Percentiles rank a stretch among this genome's conserved stretches.
Conservation (phyloP, 2,888 invertebrate species). For the Thecocarcelia acutangulata region DNA sequence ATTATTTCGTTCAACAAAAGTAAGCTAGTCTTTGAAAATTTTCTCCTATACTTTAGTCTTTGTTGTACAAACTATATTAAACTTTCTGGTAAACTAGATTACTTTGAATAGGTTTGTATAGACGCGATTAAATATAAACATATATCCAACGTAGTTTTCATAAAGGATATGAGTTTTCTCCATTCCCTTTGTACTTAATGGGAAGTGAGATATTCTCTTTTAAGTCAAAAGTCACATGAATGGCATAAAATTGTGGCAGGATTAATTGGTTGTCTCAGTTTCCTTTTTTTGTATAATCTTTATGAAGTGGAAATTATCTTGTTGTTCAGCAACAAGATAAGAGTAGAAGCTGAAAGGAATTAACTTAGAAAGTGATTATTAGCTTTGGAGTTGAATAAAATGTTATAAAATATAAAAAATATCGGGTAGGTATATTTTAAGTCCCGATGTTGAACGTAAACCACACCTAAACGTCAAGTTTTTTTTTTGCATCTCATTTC, state of each 20-base stretch:
- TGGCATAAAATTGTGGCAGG: neutral
- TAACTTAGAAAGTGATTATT: too few relatives aligned
- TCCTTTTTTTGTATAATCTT: too few relatives aligned
- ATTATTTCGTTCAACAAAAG: neutral
- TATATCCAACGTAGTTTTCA: slow-evolving; percentile 58
- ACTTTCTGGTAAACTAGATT: slow-evolving; percentile 58
- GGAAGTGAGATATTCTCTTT: too few relatives aligned
- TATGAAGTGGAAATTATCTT: too few relatives aligned
- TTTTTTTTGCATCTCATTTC: too few relatives aligned
- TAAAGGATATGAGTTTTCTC: too few relatives aligned
- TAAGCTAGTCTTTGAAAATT: slow-evolving; percentile 13
- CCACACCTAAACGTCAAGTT: too few relatives aligned
- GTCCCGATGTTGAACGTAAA: too few relatives aligned
- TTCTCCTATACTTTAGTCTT: slow-evolving; percentile 14
- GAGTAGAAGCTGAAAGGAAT: too few relatives aligned
- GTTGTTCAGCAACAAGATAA: slow-evolving; percentile 30
- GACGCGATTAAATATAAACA: slow-evolving; percentile 59
- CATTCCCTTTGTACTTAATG: neutral
- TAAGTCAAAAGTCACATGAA: neutral
- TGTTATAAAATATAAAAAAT: too few relatives aligned
- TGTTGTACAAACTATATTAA: slow-evolving; percentile 57
- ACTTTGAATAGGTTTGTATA: slow-evolving; percentile 50
- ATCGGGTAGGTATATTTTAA: too few relatives aligned
- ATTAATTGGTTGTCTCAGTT: slow-evolving; percentile 22
- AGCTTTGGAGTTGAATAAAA: too few relatives aligned